Percentiles rank a stretch among this genome's conserved stretches.
These are phyloP conservation scores for Halcyon senegalensis DNA, from an alignment of 2,113 vertebrate species.

Conservation along the genomic window DNA sequence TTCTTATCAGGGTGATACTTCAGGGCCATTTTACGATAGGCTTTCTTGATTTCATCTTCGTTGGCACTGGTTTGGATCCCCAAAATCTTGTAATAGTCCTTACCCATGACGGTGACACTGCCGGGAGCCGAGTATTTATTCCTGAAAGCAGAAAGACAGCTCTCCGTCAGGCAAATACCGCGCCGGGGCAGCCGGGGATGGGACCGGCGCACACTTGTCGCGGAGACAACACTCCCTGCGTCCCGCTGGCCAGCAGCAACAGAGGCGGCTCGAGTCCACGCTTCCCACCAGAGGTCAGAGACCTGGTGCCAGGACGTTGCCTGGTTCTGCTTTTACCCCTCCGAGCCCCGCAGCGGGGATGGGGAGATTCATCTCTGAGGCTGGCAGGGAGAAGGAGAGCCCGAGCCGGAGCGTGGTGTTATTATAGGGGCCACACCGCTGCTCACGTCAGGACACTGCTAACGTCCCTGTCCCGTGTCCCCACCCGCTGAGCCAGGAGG, in stretches of 20 bases:
- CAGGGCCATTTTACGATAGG: conserved; percentile 96
- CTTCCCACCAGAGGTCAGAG: background rate
- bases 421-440: background rate
- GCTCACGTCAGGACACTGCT: conserved; percentile 2
- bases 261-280: background rate
- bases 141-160: conserved; percentile 73
- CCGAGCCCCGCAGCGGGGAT: background rate
- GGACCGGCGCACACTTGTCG: background rate
- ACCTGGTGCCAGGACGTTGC: rapidly evolving
- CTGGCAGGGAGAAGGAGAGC: background rate
- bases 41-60: conserved; percentile 98
- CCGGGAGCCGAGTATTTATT: conserved; percentile 77
- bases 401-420: rapidly evolving
- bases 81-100: conserved; percentile 97
- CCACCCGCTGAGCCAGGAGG: background rate
- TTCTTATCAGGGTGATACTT: conserved; percentile 98
- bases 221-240: background rate
- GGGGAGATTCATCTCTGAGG: background rate
- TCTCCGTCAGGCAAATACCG: background rate
- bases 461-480: background rate
- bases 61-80: conserved; percentile 91
- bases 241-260: conserved; percentile 16
- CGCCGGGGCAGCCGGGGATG: rapidly evolving
- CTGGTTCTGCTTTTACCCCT: background rate
- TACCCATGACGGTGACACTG: conserved; percentile 87